Evolutionary conservation across 2,113 vertebrate species (phyloP).

Genomic region (Rhineura floridana): DNA sequence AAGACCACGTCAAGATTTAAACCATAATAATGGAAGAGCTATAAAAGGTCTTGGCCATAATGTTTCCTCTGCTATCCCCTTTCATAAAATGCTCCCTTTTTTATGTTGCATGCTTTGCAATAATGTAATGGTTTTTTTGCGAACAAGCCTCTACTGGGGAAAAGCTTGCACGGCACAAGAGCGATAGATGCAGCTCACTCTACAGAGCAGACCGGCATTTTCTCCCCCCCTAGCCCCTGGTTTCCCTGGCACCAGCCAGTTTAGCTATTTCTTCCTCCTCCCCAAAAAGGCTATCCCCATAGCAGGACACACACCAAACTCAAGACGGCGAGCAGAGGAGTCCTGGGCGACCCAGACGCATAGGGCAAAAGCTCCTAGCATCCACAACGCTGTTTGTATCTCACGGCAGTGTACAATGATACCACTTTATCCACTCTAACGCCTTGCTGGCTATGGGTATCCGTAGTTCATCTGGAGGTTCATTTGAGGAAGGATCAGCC

Average conservation of each 20-base stretch:
- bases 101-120: conserved; percentile 66
- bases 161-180: conserved; percentile 24
- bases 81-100: conserved; percentile 73
- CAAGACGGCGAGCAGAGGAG: neutral
- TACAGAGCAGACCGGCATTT: conserved; percentile 39
- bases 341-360: neutral
- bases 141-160: conserved; percentile 32
- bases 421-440: neutral
- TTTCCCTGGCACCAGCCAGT: neutral
- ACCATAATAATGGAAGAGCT: conserved; percentile 78
- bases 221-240: conserved; percentile 11
- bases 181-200: conserved; percentile 30
- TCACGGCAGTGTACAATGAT: too few species aligned
- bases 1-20: conserved; percentile 78
- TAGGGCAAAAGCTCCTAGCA: neutral
- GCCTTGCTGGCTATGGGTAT: too few species aligned
- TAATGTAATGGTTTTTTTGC: conserved; percentile 56
- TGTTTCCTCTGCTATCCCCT: conserved; percentile 75
- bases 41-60: conserved; percentile 75
- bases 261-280: too few species aligned
- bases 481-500: too few species aligned
- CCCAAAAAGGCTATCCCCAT: neutral
- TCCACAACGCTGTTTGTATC: neutral
- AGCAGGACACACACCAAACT: neutral
- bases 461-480: too few species aligned